These are phyloP conservation scores for Eurytoma californica DNA, from an alignment of 2,888 invertebrate genomes.

Conservation along the genomic window DNA sequence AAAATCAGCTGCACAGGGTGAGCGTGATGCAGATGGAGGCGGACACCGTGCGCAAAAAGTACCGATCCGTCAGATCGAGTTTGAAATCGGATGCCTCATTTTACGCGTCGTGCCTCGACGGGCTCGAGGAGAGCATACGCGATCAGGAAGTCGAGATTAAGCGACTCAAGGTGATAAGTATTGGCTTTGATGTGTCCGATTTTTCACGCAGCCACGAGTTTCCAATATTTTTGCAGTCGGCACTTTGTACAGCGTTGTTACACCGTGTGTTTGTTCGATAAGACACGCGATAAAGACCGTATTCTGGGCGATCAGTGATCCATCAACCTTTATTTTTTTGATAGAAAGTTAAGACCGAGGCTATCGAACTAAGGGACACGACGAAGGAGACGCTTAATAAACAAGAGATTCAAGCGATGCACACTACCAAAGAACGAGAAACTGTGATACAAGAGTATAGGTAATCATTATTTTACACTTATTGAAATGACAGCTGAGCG, in stretches of 20 bases:
- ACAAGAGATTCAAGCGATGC: slow-evolving; percentile 83
- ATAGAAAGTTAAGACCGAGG: slow-evolving; percentile 85
- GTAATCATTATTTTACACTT: slow-evolving; percentile 61
- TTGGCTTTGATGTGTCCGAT: not conserved
- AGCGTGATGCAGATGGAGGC: slow-evolving; percentile 90
- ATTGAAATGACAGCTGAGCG: no score
- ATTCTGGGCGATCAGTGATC: not conserved
- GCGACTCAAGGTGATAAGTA: slow-evolving; percentile 79
- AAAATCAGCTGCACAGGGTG: slow-evolving; percentile 88
- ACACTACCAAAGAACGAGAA: slow-evolving; percentile 82
- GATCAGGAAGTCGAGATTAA: slow-evolving; percentile 86
- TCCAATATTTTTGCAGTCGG: no score
- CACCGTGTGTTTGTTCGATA: slow-evolving; percentile 1
- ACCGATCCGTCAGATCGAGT: slow-evolving; percentile 80
- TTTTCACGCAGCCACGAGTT: no score
- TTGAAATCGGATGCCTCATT: slow-evolving; percentile 68
- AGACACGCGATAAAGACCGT: no score
- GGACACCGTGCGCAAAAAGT: slow-evolving; percentile 86
- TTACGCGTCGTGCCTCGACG: slow-evolving; percentile 78
- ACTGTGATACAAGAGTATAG: slow-evolving; percentile 73
- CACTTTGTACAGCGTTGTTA: not conserved
- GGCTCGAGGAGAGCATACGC: slow-evolving; percentile 81
- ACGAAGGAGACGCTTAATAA: slow-evolving; percentile 82
- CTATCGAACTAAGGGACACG: slow-evolving; percentile 82
- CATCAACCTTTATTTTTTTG: not conserved